Evolutionary conservation across 1,140 invertebrate species (phyloP).

Genomic region (Macrocentrus cingulum): DNA sequence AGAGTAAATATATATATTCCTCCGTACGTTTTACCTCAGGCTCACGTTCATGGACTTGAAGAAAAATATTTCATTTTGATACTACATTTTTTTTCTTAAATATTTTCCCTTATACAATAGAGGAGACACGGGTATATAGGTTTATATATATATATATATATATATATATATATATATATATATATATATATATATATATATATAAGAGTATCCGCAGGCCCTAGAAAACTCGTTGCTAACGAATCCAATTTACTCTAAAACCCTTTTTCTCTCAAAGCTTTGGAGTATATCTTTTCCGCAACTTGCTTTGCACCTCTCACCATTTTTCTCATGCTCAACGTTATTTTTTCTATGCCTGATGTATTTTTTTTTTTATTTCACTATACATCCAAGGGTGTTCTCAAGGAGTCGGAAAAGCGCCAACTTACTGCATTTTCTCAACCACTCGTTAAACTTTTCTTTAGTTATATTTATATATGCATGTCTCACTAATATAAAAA

Average conservation of each 20-base stretch:
- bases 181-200: no score
- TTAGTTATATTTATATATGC: slow-evolving; percentile 1
- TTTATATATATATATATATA: not conserved
- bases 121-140: no score
- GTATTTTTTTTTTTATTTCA: slow-evolving; percentile 12
- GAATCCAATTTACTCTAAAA: slow-evolving; percentile 32
- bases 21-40: slow-evolving; percentile 1
- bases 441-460: slow-evolving; percentile 13
- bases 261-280: slow-evolving; percentile 24
- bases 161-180: not conserved
- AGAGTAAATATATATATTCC: not conserved
- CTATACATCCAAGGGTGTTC: not conserved
- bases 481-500: no score
- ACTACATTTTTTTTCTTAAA: not conserved
- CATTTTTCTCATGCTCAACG: no score
- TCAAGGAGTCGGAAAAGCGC: slow-evolving; percentile 5
- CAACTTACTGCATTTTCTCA: slow-evolving; percentile 8
- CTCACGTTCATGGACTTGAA: not conserved
- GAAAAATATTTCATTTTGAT: not conserved
- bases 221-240: slow-evolving; percentile 24
- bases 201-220: slow-evolving; percentile 8
- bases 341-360: slow-evolving; percentile 10
- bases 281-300: not conserved
- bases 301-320: slow-evolving; percentile 4
- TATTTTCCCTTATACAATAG: no score